Conservation (phyloP, 37 sponge, comb jelly and placozoan genomes). For the Aplysina aerophoba region DNA sequence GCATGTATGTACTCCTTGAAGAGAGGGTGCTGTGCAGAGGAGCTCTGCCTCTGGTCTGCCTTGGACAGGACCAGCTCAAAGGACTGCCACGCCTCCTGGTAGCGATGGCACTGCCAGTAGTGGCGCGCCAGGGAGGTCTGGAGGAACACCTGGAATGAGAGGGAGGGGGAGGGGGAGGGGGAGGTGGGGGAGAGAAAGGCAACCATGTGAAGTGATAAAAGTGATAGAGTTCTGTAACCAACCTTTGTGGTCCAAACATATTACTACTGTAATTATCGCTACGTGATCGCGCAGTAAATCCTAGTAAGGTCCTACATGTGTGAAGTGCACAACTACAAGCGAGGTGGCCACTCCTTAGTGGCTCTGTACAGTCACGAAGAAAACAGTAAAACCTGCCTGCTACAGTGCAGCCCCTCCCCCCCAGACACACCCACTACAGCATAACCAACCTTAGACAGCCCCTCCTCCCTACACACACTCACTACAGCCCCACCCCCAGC, state of each 20-base stretch:
- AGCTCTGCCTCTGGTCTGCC: conserved; percentile 39
- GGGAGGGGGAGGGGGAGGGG: not conserved
- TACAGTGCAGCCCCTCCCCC: no score
- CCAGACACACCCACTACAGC: not conserved
- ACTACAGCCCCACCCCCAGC: no score
- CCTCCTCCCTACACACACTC: conserved; percentile 4
- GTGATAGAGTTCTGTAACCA: not conserved
- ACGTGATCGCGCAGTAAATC: no score
- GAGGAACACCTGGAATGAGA: conserved; percentile 45
- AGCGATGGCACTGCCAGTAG: conserved; percentile 44
- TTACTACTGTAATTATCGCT: no score
- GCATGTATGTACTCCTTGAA: conserved; percentile 72
- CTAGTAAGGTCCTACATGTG: no score
- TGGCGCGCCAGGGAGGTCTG: conserved; percentile 60
- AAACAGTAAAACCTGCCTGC: no score
- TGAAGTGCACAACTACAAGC: no score
- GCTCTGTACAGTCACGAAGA: no score
- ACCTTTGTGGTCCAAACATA: no score
- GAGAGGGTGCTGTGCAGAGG: conserved; percentile 51
- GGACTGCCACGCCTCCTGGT: conserved; percentile 39
- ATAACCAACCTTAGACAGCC: not conserved
- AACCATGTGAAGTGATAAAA: not conserved
- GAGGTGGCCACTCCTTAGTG: no score
- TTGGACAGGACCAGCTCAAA: conserved; percentile 62
- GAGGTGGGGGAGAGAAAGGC: not conserved